Conservation (phyloP, 2,888 invertebrate genomes). For the Parelbella ahira region DNA sequence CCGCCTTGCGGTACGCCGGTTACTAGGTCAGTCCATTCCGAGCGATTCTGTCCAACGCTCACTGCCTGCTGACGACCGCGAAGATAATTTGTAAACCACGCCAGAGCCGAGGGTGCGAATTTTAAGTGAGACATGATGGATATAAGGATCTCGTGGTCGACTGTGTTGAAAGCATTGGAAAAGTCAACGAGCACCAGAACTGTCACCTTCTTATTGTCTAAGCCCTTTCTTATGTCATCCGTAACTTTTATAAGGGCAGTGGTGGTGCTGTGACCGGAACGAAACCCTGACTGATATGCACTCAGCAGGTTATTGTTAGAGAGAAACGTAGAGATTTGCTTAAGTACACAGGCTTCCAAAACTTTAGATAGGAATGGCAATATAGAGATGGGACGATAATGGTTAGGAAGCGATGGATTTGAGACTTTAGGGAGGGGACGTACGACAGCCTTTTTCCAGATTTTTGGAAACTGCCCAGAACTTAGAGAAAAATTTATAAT, state of each 20-base stretch:
- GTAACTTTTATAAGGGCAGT: slow-evolving; percentile 7
- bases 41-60: background rate
- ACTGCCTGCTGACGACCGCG: background rate
- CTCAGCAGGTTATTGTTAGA: slow-evolving; percentile 5
- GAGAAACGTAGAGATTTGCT: background rate
- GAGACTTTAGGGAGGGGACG: background rate
- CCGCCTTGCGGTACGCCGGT: no score
- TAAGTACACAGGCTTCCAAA: slow-evolving; percentile 1
- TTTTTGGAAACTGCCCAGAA: no score
- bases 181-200: background rate
- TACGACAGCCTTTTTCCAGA: background rate
- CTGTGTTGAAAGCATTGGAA: background rate
- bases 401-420: background rate
- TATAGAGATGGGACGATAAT: background rate
- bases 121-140: background rate
- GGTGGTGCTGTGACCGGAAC: slow-evolving; percentile 4
- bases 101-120: background rate
- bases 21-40: background rate
- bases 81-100: background rate
- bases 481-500: no score
- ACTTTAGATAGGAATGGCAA: slow-evolving; percentile 3
- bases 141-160: background rate
- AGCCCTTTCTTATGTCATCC: slow-evolving; percentile 1
- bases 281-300: slow-evolving; percentile 2
- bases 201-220: slow-evolving; percentile 3